These are phyloP conservation scores for Lerista edwardsae DNA, from an alignment of 2,797 vertebrate genomes.

Conservation along the genomic window DNA sequence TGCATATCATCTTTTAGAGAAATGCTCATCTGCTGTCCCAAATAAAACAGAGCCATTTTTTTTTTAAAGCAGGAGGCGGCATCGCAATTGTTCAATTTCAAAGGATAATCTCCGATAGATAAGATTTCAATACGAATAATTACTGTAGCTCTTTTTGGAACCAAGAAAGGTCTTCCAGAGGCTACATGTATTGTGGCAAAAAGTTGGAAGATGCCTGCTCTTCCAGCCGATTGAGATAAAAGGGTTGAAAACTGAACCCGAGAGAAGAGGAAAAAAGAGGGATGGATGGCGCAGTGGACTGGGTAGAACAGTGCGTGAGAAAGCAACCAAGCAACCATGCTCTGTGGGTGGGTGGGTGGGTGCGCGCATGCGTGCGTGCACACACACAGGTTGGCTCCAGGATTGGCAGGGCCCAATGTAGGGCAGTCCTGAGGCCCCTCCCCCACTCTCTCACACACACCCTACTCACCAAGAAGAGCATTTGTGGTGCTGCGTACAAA, in stretches of 20 bases:
- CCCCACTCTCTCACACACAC: no score
- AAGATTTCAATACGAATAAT: constrained; percentile 27
- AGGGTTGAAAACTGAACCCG: background rate
- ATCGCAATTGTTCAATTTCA: background rate
- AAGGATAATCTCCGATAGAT: constrained; percentile 18
- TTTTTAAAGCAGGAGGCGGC: constrained; percentile 21
- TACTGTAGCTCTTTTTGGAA: background rate
- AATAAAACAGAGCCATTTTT: background rate
- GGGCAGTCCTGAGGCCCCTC: no score
- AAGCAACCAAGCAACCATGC: constrained; percentile 14
- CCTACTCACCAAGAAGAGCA: no score
- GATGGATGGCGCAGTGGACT: background rate
- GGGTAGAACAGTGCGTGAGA: constrained; percentile 2
- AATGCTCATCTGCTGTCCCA: constrained; percentile 7
- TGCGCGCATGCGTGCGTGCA: no score
- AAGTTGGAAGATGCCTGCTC: background rate
- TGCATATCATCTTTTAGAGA: background rate
- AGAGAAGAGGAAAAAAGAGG: constrained; percentile 31
- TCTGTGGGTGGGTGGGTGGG: no score
- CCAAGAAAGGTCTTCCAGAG: constrained; percentile 26
- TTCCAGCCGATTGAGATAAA: constrained; percentile 12
- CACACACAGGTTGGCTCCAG: no score
- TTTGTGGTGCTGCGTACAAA: no score
- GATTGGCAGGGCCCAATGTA: no score
- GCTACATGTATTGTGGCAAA: background rate